Percentiles rank a stretch among this genome's conserved stretches.
Evolutionary conservation across 2,797 vertebrate species (phyloP).

Genomic region (Pipistrellus pipistrellus): DNA sequence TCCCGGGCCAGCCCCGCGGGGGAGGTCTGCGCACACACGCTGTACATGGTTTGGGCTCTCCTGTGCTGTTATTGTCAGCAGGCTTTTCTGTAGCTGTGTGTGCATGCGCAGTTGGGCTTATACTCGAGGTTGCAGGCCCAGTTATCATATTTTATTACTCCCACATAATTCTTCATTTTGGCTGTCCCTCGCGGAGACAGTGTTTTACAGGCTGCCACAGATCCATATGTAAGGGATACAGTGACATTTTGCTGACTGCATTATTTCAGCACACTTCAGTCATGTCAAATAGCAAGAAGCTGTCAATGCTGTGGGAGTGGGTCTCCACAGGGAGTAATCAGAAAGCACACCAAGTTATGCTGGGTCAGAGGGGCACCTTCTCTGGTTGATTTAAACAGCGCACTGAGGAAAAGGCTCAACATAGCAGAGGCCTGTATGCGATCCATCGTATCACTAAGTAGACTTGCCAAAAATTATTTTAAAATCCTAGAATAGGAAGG

Average conservation of each 20-base stretch:
- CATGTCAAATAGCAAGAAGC: conserved; percentile 59
- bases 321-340: conserved; percentile 44
- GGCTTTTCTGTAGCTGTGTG: conserved; percentile 23
- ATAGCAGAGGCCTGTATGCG: background rate
- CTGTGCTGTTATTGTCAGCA: conserved; percentile 24
- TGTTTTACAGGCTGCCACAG: conserved; percentile 48
- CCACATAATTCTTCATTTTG: conserved; percentile 69
- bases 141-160: conserved; percentile 73
- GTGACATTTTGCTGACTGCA: conserved; percentile 68
- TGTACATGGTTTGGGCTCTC: conserved; percentile 15
- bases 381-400: conserved; percentile 19
- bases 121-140: conserved; percentile 71
- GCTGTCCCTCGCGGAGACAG: conserved; percentile 50
- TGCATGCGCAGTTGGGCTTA: conserved; percentile 53
- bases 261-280: conserved; percentile 63
- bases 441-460: conserved; percentile 2
- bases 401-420: background rate
- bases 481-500: conserved; percentile 43
- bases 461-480: conserved; percentile 58
- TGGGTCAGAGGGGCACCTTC: conserved; percentile 25
- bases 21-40: background rate
- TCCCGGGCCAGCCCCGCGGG: conserved; percentile 19
- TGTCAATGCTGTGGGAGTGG: conserved; percentile 55
- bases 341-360: conserved; percentile 44
- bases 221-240: conserved; percentile 57